phyloP scores from a whole-genome alignment of 2,797 vertebrate species.

The Ispidina picta region DNA sequence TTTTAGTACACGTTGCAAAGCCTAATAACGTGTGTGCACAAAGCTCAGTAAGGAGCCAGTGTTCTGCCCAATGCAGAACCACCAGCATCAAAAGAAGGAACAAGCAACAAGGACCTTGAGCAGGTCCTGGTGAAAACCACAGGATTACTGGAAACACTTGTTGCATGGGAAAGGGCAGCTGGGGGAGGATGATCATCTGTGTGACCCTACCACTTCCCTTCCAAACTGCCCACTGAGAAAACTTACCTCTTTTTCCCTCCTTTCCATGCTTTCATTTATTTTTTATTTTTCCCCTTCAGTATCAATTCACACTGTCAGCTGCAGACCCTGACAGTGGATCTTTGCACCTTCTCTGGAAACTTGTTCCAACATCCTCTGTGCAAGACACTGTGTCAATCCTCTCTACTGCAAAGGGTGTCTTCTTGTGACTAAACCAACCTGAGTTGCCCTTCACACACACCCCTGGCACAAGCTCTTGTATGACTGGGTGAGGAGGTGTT shows the following conservation, averaged over 20 bases:
- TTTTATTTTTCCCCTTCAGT: neutral
- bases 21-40: too few species aligned
- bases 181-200: neutral
- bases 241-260: neutral
- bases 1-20: too few species aligned
- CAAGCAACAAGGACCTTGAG: too few species aligned
- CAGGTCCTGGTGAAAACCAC: too few species aligned
- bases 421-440: neutral
- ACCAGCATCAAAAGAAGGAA: too few species aligned
- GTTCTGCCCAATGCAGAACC: too few species aligned
- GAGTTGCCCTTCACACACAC: neutral
- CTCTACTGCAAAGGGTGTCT: neutral
- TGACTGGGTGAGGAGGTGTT: neutral
- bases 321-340: neutral
- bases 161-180: too few species aligned
- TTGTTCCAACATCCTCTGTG: neutral
- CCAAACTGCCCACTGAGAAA: neutral
- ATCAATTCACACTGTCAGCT: too few species aligned
- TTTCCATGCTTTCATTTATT: neutral
- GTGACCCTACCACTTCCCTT: neutral
- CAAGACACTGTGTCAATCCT: neutral
- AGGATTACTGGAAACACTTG: too few species aligned
- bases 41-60: too few species aligned
- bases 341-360: neutral
- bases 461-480: neutral